phyloP scores from a whole-genome alignment of 1,140 invertebrate genomes.

The Habropoda laboriosa region DNA sequence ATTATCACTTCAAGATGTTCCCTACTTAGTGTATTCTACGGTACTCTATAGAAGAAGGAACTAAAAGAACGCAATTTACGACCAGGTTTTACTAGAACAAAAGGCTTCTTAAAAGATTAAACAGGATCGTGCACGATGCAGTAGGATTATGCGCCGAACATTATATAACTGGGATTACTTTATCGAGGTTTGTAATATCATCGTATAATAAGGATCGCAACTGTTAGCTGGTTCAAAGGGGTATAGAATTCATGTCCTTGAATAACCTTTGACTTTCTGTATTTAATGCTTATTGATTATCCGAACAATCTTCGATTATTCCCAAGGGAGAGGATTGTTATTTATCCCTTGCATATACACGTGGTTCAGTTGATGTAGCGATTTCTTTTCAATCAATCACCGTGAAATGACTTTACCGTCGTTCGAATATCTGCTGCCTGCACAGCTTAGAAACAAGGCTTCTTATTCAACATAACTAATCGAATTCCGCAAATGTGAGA shows the following conservation, averaged over 20 bases:
- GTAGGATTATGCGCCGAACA: not conserved
- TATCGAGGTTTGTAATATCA: not conserved
- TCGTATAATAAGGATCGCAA: not conserved
- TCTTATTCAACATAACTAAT: conserved; percentile 55
- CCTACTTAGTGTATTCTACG: too few relatives aligned
- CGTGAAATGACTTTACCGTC: not conserved
- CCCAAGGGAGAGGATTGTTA: not conserved
- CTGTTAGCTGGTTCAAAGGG: not conserved
- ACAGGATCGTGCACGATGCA: not conserved
- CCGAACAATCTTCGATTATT: conserved; percentile 1
- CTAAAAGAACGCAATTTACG: not conserved
- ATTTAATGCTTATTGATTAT: not conserved
- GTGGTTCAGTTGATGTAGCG: not conserved
- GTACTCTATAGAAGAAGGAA: not conserved
- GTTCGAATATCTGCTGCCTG: not conserved
- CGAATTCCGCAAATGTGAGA: conserved; percentile 37
- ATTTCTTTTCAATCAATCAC: conserved; percentile 5
- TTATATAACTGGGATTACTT: not conserved
- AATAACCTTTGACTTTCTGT: not conserved
- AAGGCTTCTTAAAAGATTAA: not conserved
- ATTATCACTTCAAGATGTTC: too few relatives aligned
- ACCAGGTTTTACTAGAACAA: not conserved
- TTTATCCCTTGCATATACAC: not conserved
- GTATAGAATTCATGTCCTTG: not conserved
- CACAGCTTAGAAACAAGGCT: conserved; percentile 40